A percentile compares a stretch with the other conserved stretches of the same genome.
Evolutionary conservation across 2,888 invertebrate genomes (phyloP).

Genomic region (Baronia brevicornis): DNA sequence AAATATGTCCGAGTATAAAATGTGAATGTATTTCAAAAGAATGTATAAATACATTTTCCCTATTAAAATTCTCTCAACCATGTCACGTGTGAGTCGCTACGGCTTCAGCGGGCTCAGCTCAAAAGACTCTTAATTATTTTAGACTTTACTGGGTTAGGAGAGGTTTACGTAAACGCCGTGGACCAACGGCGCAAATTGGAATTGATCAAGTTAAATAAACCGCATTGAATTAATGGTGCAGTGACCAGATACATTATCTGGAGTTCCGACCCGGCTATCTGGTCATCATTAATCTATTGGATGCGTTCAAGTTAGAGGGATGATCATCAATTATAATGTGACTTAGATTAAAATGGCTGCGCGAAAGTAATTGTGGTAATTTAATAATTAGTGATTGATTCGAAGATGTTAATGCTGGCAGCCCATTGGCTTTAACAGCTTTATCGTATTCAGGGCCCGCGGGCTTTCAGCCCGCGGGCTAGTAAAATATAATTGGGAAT

Average conservation of each 20-base stretch:
- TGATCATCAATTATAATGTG: conserved; percentile 55
- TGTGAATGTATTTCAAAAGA: neutral
- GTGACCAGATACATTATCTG: conserved; percentile 69
- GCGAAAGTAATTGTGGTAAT: no score
- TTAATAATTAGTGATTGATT: no score
- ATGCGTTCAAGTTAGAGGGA: conserved; percentile 51
- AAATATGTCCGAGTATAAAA: no score
- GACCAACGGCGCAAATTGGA: conserved; percentile 37
- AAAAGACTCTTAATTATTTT: conserved; percentile 26
- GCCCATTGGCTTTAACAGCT: no score
- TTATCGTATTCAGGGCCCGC: no score
- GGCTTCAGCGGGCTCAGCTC: conserved; percentile 7
- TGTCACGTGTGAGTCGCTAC: conserved; percentile 6
- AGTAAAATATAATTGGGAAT: no score
- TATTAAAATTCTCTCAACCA: conserved; percentile 10
- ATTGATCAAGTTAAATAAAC: conserved; percentile 66
- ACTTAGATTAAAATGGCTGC: conserved; percentile 24
- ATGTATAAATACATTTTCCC: neutral
- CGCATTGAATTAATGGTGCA: conserved; percentile 58
- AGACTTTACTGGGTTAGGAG: conserved; percentile 24
- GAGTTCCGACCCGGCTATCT: conserved; percentile 58
- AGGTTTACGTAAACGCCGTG: conserved; percentile 20
- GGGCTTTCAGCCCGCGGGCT: no score
- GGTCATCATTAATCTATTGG: conserved; percentile 64
- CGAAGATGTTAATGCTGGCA: no score